Base-by-base conservation (phyloP, 2,888 invertebrate genomes). In the Sinohyriopsis cumingii region DNA sequence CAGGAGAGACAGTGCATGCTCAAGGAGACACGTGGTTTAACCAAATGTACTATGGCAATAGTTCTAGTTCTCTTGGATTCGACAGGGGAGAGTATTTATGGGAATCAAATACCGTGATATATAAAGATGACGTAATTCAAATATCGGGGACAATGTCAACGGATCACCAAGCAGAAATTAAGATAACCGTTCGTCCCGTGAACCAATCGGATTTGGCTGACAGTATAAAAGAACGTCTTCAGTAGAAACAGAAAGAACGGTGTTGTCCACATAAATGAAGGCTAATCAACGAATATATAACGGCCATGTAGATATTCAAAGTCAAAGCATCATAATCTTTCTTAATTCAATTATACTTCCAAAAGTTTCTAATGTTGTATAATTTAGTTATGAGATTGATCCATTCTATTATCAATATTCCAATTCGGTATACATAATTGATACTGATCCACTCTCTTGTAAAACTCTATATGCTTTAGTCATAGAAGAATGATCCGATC, bases 141-240 rank as follows among this genome's bases (percentile, higher is more conserved):
- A 55, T 69, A 54, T 56, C 22, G 54, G 65, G 65, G 5, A 69
- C 55, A 12, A 69, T 69, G 69, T 55, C 55, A 9, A 69, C 60
- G 12, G 60, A 25, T n/a, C 69, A 69, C 59, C 61, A 61, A 56
- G 57, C 69, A 12, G 19, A 60, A 18, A 62, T 65, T 24, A 28
- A 65, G 20, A 60, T 69, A 24, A 62, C 65, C 19, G 28, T 69
- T 3, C 20, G 57, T 18, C 65, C 75, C 3, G n/a, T 61, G 24
- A 54, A 61, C 9, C 19, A 25, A 5, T 45, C 60, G 18, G 67
- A 72, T 59, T 67, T 67, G 25, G 71, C 71, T 1, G 59, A 61
- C n/a, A 57, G 53, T 18, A 59, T 65, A 61, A 22, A 33, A 33
- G 33, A 7, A 33, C 33, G 1, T 33, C 33, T 33, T 33, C 9